Conservation (phyloP, 2,113 vertebrate species). For the Apteryx mantelli region DNA sequence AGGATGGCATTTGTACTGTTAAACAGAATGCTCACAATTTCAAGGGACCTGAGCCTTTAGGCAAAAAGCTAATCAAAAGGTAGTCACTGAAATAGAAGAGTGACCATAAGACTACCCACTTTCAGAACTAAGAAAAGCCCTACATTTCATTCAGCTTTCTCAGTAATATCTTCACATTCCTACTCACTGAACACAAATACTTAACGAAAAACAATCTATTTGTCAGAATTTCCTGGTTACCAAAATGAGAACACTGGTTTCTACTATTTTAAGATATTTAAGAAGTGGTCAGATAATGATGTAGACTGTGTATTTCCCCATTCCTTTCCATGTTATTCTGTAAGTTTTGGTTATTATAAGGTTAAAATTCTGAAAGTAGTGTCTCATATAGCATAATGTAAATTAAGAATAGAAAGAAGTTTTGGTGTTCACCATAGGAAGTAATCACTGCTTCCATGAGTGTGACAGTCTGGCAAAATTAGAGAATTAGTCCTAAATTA, state of each 20-base stretch:
- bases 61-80: conserved; percentile 30
- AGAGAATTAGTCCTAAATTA: not conserved
- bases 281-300: not conserved
- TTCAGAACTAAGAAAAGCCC: not conserved
- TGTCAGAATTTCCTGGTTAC: not conserved
- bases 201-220: not conserved
- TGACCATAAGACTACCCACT: conserved; percentile 13
- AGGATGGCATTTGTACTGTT: conserved; percentile 33
- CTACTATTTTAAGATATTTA: not conserved
- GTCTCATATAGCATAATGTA: not conserved
- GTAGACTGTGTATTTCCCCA: not conserved
- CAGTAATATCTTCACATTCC: not conserved
- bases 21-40: conserved; percentile 40
- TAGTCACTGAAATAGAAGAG: not conserved
- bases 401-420: not conserved
- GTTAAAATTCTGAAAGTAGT: not conserved
- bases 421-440: not conserved
- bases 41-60: not conserved
- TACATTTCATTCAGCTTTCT: not conserved
- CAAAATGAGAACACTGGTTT: not conserved
- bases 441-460: not conserved
- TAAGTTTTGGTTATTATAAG: not conserved
- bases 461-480: not conserved
- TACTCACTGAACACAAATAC: not conserved
- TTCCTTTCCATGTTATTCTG: not conserved